Evolutionary conservation across 2,113 vertebrate genomes (phyloP).

Genomic region (Plotosus lineatus): DNA sequence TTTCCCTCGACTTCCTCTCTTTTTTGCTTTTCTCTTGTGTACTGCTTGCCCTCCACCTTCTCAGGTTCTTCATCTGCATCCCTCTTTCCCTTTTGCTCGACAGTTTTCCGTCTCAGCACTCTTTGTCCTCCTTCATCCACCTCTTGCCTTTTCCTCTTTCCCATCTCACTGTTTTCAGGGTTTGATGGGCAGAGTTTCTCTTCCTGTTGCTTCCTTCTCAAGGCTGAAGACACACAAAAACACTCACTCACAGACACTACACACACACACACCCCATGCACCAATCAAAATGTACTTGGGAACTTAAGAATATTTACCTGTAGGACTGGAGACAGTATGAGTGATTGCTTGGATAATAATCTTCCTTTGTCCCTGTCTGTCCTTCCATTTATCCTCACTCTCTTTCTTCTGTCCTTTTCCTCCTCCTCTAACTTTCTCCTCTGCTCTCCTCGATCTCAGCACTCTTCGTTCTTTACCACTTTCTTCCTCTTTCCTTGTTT

Average conservation of each 20-base stretch:
- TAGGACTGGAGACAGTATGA: neutral
- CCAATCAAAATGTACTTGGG: neutral
- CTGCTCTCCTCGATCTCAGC: neutral
- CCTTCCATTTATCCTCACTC: conserved; percentile 62
- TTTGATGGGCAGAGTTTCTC: neutral
- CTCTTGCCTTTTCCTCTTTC: conserved; percentile 9
- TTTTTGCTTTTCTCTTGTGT: conserved; percentile 71
- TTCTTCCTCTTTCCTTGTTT: neutral
- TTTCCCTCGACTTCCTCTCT: too few relatives aligned
- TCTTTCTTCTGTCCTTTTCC: conserved; percentile 69
- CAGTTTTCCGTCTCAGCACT: neutral
- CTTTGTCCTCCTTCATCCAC: neutral
- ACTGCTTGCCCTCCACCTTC: conserved; percentile 60
- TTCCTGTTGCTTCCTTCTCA: conserved; percentile 10
- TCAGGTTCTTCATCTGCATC: neutral
- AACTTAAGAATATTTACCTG: neutral
- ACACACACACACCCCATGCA: neutral
- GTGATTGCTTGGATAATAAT: conserved; percentile 39
- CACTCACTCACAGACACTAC: neutral
- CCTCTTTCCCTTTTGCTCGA: neutral
- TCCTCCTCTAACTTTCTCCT: conserved; percentile 57
- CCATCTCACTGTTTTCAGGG: neutral
- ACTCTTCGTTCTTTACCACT: neutral
- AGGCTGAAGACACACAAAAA: conserved; percentile 11
- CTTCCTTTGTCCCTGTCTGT: conserved; percentile 50